A percentile compares a stretch with the other conserved stretches of the same genome.
These are phyloP conservation scores for Achroia grisella DNA, from an alignment of 1,140 invertebrate species.

Conservation along the genomic window DNA sequence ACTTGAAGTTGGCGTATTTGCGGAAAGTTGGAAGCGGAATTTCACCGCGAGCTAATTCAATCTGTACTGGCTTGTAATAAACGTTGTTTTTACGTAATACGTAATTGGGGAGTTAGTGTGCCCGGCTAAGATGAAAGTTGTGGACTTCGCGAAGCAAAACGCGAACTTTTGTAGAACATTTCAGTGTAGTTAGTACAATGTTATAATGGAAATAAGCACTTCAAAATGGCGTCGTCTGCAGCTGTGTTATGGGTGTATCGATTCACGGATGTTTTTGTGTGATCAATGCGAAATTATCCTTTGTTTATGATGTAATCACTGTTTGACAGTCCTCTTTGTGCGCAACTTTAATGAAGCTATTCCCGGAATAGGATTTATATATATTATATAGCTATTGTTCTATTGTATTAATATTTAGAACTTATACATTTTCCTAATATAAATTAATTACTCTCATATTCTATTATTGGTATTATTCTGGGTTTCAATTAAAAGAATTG, in stretches of 20 bases:
- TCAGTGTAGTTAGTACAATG: conserved; percentile 74
- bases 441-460: no score
- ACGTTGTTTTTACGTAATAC: conserved; percentile 68
- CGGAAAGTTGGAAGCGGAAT: conserved; percentile 67
- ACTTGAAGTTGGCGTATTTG: conserved; percentile 70
- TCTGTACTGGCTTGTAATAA: conserved; percentile 69
- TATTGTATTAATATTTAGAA: no score
- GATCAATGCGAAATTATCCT: conserved; percentile 14
- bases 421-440: no score
- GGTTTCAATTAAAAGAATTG: no score
- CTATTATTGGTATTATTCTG: no score
- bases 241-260: conserved; percentile 42
- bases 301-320: conserved; percentile 1
- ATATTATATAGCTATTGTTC: no score
- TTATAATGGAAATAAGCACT: conserved; percentile 74
- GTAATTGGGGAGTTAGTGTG: conserved; percentile 64
- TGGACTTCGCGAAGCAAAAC: conserved; percentile 73
- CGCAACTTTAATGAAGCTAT: not conserved
- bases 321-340: conserved; percentile 1
- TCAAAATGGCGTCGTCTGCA: conserved; percentile 71
- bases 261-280: conserved; percentile 27
- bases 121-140: conserved; percentile 59
- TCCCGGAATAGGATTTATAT: no score
- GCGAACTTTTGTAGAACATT: conserved; percentile 74
- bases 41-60: conserved; percentile 63